Evolutionary conservation across 2,113 vertebrate genomes (phyloP).

Genomic region (Bombycilla garrulus): DNA sequence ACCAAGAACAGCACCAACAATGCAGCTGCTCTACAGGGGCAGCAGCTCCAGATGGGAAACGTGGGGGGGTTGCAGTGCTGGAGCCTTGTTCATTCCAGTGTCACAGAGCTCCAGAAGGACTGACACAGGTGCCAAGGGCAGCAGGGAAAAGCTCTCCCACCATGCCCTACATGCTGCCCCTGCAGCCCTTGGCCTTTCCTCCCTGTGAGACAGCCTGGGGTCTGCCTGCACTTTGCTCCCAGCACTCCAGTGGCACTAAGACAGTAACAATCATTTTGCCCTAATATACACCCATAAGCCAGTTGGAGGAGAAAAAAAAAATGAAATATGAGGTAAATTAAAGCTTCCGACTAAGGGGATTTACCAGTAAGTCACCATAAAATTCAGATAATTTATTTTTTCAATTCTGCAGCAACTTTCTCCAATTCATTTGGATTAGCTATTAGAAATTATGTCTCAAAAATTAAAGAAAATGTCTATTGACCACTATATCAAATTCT

Average conservation of each 20-base stretch:
- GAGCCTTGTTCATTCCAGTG: neutral
- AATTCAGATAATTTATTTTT: slow-evolving; percentile 60
- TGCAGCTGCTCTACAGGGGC: neutral
- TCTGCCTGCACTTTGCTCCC: neutral
- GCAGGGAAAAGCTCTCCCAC: neutral
- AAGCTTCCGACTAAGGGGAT: slow-evolving; percentile 40
- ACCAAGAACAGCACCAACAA: neutral
- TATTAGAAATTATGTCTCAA: slow-evolving; percentile 46
- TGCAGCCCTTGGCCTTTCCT: neutral
- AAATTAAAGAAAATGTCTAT: slow-evolving; percentile 60
- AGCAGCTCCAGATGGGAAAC: neutral
- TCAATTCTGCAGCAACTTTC: slow-evolving; percentile 58
- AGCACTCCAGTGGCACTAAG: neutral
- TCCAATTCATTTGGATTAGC: slow-evolving; percentile 42
- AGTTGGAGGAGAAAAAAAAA: slow-evolving; percentile 19
- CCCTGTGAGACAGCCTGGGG: fast-evolving
- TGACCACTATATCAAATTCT: slow-evolving; percentile 64
- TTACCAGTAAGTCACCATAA: slow-evolving; percentile 59
- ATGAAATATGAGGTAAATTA: slow-evolving; percentile 58
- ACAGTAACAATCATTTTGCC: neutral
- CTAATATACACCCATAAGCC: neutral
- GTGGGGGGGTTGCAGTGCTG: fast-evolving
- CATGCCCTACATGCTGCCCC: neutral
- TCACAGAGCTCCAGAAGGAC: neutral
- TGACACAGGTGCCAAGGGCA: neutral